These are phyloP conservation scores for Prenolepis imparis DNA, from an alignment of 2,888 invertebrate species.

Conservation along the genomic window DNA sequence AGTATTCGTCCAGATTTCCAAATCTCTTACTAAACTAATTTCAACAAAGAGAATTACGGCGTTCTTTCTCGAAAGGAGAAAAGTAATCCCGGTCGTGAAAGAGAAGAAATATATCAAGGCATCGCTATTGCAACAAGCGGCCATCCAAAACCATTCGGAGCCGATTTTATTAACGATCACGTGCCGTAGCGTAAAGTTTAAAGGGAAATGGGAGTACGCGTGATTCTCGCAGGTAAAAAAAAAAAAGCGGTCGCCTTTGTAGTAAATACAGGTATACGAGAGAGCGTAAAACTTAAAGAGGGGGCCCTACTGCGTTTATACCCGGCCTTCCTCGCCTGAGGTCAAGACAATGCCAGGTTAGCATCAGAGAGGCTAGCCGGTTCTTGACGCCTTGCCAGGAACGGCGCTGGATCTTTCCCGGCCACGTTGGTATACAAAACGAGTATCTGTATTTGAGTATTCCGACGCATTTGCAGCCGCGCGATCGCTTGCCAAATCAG, in stretches of 20 bases:
- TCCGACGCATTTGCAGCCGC: not conserved
- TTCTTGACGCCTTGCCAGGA: conserved; percentile 81
- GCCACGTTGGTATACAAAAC: conserved; percentile 31
- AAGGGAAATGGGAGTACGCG: conserved; percentile 48
- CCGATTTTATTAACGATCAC: conserved; percentile 29
- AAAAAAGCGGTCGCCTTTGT: conserved; percentile 73
- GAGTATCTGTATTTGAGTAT: not conserved
- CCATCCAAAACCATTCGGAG: not conserved
- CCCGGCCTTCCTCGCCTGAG: conserved; percentile 55
- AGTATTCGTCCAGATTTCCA: not conserved
- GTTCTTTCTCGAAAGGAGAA: not conserved
- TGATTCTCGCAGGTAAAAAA: conserved; percentile 69
- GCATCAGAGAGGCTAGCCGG: conserved; percentile 81
- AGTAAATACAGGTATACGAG: conserved; percentile 59
- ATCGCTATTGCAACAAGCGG: not conserved
- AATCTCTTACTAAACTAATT: conserved; percentile 9
- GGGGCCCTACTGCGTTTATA: conserved; percentile 54
- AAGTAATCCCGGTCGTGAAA: not conserved
- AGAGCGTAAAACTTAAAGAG: conserved; percentile 37
- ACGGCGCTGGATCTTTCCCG: conserved; percentile 34
- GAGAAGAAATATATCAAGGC: not conserved
- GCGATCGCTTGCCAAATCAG: conserved; percentile 37
- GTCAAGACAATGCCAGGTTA: conserved; percentile 82
- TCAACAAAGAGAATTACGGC: not conserved
- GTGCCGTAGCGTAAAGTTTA: conserved; percentile 36